phyloP scores from a whole-genome alignment of 2,797 vertebrate genomes.

The Emydoidea blandingii region DNA sequence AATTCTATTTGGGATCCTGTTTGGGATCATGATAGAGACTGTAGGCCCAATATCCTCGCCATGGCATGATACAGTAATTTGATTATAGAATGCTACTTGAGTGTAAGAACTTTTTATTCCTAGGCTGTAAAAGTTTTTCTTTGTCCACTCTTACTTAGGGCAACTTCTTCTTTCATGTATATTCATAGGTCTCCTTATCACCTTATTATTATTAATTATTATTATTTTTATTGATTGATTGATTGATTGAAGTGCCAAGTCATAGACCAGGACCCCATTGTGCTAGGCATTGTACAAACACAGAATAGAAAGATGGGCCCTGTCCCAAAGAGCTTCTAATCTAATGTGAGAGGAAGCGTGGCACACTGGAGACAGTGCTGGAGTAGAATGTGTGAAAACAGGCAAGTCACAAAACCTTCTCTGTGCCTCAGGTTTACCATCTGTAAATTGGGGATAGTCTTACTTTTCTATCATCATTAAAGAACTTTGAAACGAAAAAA shows the following conservation, averaged over 20 bases:
- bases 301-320: background rate
- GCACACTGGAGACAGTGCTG: background rate
- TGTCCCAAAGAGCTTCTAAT: background rate
- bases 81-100: slow-evolving; percentile 12
- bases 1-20: background rate
- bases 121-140: background rate
- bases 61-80: background rate
- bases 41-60: background rate
- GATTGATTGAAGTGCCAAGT: background rate
- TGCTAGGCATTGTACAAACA: background rate
- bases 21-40: background rate
- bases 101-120: background rate
- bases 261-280: background rate
- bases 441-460: background rate
- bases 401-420: background rate
- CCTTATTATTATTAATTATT: background rate
- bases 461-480: background rate
- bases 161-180: background rate
- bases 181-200: slow-evolving; percentile 2
- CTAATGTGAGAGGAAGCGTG: background rate
- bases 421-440: background rate
- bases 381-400: background rate
- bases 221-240: background rate
- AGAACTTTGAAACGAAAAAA: background rate
- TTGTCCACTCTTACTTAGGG: background rate